These are phyloP conservation scores for Xyrauchen texanus DNA, from an alignment of 2,113 vertebrate genomes.

Conservation along the genomic window DNA sequence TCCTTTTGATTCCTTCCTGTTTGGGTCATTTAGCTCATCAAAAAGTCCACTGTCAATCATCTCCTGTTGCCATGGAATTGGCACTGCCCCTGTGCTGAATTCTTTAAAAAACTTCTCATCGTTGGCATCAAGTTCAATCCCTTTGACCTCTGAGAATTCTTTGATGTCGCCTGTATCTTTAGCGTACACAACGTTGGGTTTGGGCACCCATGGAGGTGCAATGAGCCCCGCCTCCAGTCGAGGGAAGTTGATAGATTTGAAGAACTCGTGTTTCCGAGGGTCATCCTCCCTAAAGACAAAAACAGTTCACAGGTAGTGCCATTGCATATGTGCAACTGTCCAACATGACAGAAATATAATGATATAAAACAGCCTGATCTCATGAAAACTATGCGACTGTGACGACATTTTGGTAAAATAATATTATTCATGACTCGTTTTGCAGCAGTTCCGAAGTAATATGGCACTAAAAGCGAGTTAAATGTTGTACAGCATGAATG, in stretches of 20 bases:
- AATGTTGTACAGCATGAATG: no score
- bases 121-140: constrained; percentile 75
- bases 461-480: no score
- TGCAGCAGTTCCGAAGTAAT: no score
- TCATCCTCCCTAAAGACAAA: constrained; percentile 69
- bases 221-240: constrained; percentile 81
- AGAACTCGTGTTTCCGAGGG: constrained; percentile 82
- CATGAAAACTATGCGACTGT: no score
- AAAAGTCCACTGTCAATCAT: constrained; percentile 85
- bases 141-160: constrained; percentile 76
- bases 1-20: constrained; percentile 46
- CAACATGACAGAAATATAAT: no score
- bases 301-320: not conserved
- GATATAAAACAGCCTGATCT: no score
- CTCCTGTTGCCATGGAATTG: constrained; percentile 84
- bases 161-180: constrained; percentile 77
- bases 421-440: no score
- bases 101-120: constrained; percentile 82
- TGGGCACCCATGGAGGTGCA: constrained; percentile 84
- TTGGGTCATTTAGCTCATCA: constrained; percentile 77
- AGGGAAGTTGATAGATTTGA: constrained; percentile 81
- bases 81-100: constrained; percentile 83
- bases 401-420: no score
- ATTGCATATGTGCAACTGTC: no score
- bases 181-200: constrained; percentile 82